Conservation (phyloP, 2,888 invertebrate species). For the Liopterus haemorrhoidalis region DNA sequence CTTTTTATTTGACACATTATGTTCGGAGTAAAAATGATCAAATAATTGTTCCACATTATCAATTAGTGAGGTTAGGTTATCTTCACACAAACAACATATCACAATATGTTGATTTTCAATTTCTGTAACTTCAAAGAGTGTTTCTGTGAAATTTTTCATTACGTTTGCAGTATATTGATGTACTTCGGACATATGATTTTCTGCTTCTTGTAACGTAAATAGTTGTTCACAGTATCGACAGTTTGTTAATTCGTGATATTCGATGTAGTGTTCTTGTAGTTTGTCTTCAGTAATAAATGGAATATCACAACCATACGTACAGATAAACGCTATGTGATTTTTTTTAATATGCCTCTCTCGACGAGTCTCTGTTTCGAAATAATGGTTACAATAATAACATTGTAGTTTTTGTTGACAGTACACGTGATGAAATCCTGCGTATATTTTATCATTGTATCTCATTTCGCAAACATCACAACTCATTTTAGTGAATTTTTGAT, state of each 20-base stretch:
- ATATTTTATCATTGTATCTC: constrained; percentile 13
- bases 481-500: constrained; percentile 11
- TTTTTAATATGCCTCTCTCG: constrained; percentile 7
- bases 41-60: constrained; percentile 11
- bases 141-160: constrained; percentile 21
- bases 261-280: constrained; percentile 15
- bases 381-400: constrained; percentile 14
- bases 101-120: constrained; percentile 18
- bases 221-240: constrained; percentile 13
- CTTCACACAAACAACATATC: constrained; percentile 19
- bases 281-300: constrained; percentile 8
- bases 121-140: constrained; percentile 17
- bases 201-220: constrained; percentile 1
- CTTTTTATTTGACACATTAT: constrained; percentile 4
- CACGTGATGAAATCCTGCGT: constrained; percentile 10
- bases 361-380: background rate
- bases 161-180: constrained; percentile 15
- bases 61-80: constrained; percentile 15
- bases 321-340: constrained; percentile 8
- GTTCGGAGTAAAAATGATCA: constrained; percentile 11
- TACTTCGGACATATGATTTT: constrained; percentile 6
- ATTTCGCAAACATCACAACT: constrained; percentile 7
- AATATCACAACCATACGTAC: constrained; percentile 7
- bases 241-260: constrained; percentile 8
- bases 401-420: constrained; percentile 10